Evolutionary conservation across 2,113 vertebrate genomes (phyloP).

Genomic region (Perognathus longimembris): DNA sequence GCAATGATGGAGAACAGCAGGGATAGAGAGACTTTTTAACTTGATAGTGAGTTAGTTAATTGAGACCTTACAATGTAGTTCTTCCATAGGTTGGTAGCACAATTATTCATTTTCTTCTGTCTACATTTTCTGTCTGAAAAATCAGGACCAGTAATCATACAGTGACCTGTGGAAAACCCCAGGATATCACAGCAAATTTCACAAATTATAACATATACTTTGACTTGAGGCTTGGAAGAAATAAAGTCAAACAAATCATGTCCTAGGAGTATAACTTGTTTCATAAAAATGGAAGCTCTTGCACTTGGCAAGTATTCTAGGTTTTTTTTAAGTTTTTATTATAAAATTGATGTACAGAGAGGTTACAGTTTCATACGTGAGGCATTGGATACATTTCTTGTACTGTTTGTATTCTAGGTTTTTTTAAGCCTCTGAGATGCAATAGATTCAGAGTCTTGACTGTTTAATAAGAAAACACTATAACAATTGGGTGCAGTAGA

Average conservation of each 20-base stretch:
- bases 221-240: slow-evolving; percentile 52
- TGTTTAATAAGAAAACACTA: slow-evolving; percentile 31
- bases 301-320: neutral
- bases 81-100: neutral
- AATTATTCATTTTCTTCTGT: neutral
- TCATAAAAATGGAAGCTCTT: slow-evolving; percentile 62
- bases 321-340: too few relatives aligned
- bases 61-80: neutral
- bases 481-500: too few relatives aligned
- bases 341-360: too few relatives aligned
- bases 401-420: neutral
- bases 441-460: neutral
- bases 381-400: too few relatives aligned
- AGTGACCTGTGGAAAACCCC: neutral
- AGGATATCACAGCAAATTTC: slow-evolving; percentile 38
- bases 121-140: slow-evolving; percentile 36
- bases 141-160: slow-evolving; percentile 17
- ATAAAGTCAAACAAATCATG: slow-evolving; percentile 51
- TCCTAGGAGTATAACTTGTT: slow-evolving; percentile 33
- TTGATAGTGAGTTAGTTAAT: neutral
- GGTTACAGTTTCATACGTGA: too few relatives aligned
- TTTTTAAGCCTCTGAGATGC: neutral
- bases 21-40: neutral
- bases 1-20: neutral
- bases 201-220: slow-evolving; percentile 39